Conservation (phyloP, 92 coral and sea anemone species). For the Palythoa grandiflora region DNA sequence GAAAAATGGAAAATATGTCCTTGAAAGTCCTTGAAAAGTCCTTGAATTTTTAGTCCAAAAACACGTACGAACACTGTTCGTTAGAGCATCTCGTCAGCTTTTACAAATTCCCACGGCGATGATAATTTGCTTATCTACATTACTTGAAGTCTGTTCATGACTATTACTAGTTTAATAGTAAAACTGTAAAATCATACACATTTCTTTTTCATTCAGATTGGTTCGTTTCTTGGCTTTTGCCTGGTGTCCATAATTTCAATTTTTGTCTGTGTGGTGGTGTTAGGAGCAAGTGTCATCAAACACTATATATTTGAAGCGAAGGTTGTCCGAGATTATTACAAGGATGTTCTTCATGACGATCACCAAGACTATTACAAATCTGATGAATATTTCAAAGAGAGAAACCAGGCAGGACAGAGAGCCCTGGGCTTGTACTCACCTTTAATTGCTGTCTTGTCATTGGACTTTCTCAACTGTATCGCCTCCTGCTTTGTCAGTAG, state of each 20-base stretch:
- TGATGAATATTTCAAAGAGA: conserved; percentile 68
- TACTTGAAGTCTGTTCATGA: no score
- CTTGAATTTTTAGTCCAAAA: no score
- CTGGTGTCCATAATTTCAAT: conserved; percentile 68
- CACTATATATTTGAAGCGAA: conserved; percentile 72
- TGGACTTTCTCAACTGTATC: conserved; percentile 62
- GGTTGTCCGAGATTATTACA: conserved; percentile 69
- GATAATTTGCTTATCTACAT: no score
- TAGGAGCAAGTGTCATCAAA: conserved; percentile 67
- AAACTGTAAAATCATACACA: not conserved
- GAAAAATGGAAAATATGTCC: no score
- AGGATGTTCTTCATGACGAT: conserved; percentile 51
- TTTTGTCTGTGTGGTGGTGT: conserved; percentile 67
- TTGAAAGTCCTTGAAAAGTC: no score
- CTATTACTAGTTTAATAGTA: no score
- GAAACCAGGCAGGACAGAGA: conserved; percentile 56
- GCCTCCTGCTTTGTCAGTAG: conserved; percentile 65
- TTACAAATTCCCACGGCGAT: no score
- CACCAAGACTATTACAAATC: conserved; percentile 56
- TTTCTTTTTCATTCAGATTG: conserved; percentile 52
- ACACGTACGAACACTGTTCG: no score
- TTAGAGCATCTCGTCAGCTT: no score
- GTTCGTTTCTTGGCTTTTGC: conserved; percentile 75
- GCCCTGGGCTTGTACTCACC: conserved; percentile 73
- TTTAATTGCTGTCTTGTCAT: conserved; percentile 53